phyloP scores from a whole-genome alignment of 1,140 invertebrate genomes.

The Heliconius hewitsoni region DNA sequence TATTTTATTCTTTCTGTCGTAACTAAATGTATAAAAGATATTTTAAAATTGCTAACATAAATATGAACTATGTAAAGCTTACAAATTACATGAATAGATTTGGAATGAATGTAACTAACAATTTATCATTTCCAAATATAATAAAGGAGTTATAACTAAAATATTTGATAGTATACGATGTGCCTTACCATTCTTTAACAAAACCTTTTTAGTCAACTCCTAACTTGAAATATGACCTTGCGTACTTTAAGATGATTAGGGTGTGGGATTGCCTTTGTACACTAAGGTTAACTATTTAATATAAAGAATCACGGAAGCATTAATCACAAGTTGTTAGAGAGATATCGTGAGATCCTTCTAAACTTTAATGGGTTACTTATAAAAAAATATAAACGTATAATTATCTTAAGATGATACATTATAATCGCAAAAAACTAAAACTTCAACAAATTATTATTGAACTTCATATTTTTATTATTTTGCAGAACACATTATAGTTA shows the following conservation, averaged over 20 bases:
- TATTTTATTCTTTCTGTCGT: too few relatives aligned
- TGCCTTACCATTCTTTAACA: conserved; percentile 35
- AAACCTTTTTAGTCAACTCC: conserved; percentile 31
- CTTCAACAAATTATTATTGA: not conserved
- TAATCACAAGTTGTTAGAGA: conserved; percentile 40
- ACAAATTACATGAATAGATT: not conserved
- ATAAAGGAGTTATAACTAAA: not conserved
- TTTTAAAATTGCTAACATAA: not conserved
- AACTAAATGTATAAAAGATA: too few relatives aligned
- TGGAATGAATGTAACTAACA: not conserved
- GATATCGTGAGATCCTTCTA: conserved; percentile 29
- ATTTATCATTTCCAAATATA: not conserved
- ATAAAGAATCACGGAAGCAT: conserved; percentile 53
- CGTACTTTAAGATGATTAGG: conserved; percentile 51
- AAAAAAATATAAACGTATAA: not conserved
- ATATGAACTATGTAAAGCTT: not conserved
- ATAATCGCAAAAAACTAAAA: not conserved
- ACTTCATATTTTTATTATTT: not conserved
- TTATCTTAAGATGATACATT: not conserved
- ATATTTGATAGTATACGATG: conserved; percentile 18
- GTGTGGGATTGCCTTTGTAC: conserved; percentile 51
- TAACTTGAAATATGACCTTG: conserved; percentile 39
- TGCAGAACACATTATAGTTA: not conserved
- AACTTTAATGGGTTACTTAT: conserved; percentile 10
- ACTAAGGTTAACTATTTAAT: conserved; percentile 62